Conservation (phyloP, 1,140 invertebrate genomes). For the Drosophila hydei region DNA sequence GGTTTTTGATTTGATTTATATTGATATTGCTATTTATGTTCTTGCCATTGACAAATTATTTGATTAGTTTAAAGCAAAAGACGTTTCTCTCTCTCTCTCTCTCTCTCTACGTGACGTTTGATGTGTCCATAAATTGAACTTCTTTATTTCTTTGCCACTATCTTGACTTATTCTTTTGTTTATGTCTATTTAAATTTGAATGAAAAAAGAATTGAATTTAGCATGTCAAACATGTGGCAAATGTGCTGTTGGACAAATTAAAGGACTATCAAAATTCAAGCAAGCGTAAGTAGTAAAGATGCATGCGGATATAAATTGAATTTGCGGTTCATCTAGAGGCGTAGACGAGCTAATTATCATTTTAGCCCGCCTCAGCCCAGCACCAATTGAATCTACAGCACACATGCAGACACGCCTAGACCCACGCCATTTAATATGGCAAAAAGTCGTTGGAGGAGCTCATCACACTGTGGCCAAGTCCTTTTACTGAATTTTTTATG, state of each 20-base stretch:
- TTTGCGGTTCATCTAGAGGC: slow-evolving; percentile 26
- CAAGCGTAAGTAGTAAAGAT: slow-evolving; percentile 10
- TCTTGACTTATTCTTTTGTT: not conserved
- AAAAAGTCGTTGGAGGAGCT: slow-evolving; percentile 38
- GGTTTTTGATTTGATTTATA: slow-evolving; percentile 70
- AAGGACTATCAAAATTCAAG: slow-evolving; percentile 27
- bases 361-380: slow-evolving; percentile 1
- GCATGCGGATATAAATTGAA: slow-evolving; percentile 30
- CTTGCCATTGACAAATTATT: slow-evolving; percentile 56
- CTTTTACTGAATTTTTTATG: slow-evolving; percentile 75
- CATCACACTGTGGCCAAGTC: slow-evolving; percentile 47
- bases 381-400: slow-evolving; percentile 17
- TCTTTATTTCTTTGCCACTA: not conserved
- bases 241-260: slow-evolving; percentile 11
- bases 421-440: slow-evolving; percentile 11
- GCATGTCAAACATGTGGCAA: slow-evolving; percentile 8
- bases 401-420: not conserved
- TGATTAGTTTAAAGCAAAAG: slow-evolving; percentile 33
- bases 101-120: not conserved
- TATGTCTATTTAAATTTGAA: no score
- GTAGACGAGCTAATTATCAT: slow-evolving; percentile 43
- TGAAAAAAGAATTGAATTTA: no score
- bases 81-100: no score
- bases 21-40: slow-evolving; percentile 63
- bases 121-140: not conserved